A percentile compares a stretch with the other conserved stretches of the same genome.
phyloP scores from a whole-genome alignment of 2,888 invertebrate genomes.

The Pristionchus japonicus region DNA sequence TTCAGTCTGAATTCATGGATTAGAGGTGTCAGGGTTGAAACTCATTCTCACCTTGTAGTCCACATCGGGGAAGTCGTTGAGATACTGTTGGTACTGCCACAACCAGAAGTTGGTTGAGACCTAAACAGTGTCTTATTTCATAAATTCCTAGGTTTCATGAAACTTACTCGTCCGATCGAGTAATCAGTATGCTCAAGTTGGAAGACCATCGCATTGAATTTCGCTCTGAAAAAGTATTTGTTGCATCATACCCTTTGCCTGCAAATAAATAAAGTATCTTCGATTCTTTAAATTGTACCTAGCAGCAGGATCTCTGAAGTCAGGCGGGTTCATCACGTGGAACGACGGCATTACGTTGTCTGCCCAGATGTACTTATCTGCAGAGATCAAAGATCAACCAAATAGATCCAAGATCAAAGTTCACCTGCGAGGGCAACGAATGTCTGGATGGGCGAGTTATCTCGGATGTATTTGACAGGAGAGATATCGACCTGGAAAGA shows the following conservation, averaged over 20 bases:
- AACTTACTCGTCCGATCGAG: conserved; percentile 70
- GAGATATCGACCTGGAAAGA: conserved; percentile 67
- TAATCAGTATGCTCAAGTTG: conserved; percentile 70
- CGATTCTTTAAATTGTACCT: background rate
- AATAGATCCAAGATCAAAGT: background rate
- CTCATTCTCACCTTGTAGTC: conserved; percentile 55
- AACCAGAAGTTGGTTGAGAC: conserved; percentile 69
- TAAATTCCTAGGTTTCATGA: background rate
- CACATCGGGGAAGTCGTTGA: conserved; percentile 73
- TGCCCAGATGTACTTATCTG: conserved; percentile 74
- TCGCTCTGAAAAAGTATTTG: conserved; percentile 60
- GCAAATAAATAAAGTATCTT: no score
- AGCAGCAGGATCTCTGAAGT: conserved; percentile 65
- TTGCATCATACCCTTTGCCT: no score
- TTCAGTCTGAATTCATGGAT: conserved; percentile 52
- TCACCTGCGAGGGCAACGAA: conserved; percentile 73
- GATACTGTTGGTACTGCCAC: conserved; percentile 73
- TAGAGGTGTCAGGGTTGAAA: background rate
- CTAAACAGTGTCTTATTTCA: conserved; percentile 44
- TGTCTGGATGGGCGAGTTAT: conserved; percentile 74
- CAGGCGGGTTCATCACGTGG: conserved; percentile 73
- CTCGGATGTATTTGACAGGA: conserved; percentile 74
- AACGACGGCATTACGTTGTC: conserved; percentile 74
- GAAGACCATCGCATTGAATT: conserved; percentile 72
- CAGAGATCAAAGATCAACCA: conserved; percentile 22